Evolutionary conservation across 2,888 invertebrate genomes (phyloP).

Genomic region (Phymatocera aterrima): DNA sequence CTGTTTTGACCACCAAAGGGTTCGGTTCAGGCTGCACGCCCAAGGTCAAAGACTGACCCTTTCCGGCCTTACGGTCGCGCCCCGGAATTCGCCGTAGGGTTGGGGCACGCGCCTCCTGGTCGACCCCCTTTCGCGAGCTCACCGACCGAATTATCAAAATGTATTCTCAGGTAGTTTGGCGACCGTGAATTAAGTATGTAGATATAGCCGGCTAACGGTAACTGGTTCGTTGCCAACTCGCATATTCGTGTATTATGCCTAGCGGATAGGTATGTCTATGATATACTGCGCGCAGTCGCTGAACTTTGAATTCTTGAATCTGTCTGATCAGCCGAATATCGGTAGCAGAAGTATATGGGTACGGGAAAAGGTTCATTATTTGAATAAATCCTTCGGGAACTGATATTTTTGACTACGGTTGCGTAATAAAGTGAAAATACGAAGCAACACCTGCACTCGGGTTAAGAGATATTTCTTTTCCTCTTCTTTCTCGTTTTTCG

Average conservation of each 20-base stretch:
- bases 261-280: no score
- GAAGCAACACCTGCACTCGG: slow-evolving; percentile 10
- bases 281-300: background rate
- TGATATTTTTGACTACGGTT: background rate
- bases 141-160: slow-evolving; percentile 65
- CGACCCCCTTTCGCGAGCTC: slow-evolving; percentile 55
- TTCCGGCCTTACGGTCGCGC: slow-evolving; percentile 62
- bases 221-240: slow-evolving; percentile 37
- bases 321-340: background rate
- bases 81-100: slow-evolving; percentile 60
- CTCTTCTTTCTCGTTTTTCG: background rate
- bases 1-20: slow-evolving; percentile 74
- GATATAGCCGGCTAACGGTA: slow-evolving; percentile 40
- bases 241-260: background rate
- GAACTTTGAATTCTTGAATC: background rate
- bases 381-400: background rate
- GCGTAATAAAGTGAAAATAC: background rate
- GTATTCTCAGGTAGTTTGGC: slow-evolving; percentile 45
- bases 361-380: no score
- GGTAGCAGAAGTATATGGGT: no score
- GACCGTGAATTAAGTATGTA: slow-evolving; percentile 37
- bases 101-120: slow-evolving; percentile 56
- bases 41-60: slow-evolving; percentile 69
- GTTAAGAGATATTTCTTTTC: background rate
- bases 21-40: slow-evolving; percentile 71